These are phyloP conservation scores for Xyrauchen texanus DNA, from an alignment of 2,113 vertebrate species.

Conservation along the genomic window DNA sequence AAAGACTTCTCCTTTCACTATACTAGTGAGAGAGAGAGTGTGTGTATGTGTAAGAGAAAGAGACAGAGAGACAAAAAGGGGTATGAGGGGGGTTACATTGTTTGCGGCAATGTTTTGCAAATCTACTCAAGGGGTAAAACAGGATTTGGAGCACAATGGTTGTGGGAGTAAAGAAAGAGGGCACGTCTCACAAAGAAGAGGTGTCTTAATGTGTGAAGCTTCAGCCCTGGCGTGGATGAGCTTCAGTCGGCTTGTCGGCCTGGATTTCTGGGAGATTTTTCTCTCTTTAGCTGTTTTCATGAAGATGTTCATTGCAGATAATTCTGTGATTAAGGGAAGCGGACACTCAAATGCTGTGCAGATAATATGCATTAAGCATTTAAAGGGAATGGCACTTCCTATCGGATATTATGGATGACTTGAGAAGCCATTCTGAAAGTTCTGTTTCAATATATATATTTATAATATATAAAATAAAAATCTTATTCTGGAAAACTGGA, in stretches of 20 bases:
- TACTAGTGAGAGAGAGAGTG: not conserved
- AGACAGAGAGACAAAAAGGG: slow-evolving; percentile 73
- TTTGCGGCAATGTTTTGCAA: slow-evolving; percentile 74
- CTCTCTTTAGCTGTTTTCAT: slow-evolving; percentile 50
- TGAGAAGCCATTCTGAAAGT: slow-evolving; percentile 34
- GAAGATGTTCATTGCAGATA: slow-evolving; percentile 68
- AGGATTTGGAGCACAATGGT: slow-evolving; percentile 79
- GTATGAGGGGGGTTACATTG: slow-evolving; percentile 79
- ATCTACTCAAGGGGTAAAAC: slow-evolving; percentile 77
- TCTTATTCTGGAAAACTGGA: too few relatives aligned
- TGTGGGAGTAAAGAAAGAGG: slow-evolving; percentile 78
- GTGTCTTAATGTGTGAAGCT: slow-evolving; percentile 68
- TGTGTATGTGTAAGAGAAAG: not conserved
- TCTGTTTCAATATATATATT: not conserved
- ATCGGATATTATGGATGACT: slow-evolving; percentile 38
- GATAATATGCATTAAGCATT: slow-evolving; percentile 31
- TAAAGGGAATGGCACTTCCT: slow-evolving; percentile 40
- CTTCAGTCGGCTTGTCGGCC: slow-evolving; percentile 63
- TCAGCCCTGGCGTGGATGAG: slow-evolving; percentile 71
- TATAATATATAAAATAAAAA: too few relatives aligned
- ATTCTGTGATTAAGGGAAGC: slow-evolving; percentile 46
- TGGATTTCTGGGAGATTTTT: slow-evolving; percentile 48
- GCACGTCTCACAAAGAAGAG: slow-evolving; percentile 73
- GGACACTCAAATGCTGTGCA: slow-evolving; percentile 35
- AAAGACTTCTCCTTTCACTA: not conserved